These are phyloP conservation scores for Buphagus erythrorhynchus DNA, from an alignment of 2,797 vertebrate species.

Conservation along the genomic window DNA sequence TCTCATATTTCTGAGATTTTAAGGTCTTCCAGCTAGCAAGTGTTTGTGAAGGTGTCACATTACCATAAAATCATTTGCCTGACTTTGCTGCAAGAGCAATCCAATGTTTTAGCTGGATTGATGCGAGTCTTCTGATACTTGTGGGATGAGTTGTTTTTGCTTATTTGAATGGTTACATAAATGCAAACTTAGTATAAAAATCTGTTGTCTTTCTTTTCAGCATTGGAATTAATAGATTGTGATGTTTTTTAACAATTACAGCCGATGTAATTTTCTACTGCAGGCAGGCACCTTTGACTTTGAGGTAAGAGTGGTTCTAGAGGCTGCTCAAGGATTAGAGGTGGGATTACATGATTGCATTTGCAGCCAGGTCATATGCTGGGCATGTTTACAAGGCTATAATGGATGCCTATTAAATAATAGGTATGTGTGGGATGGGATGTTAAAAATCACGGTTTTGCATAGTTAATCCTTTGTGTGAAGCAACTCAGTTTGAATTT, in stretches of 20 bases:
- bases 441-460: not conserved
- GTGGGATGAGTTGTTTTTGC: not conserved
- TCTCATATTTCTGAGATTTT: not conserved
- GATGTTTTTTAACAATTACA: not conserved
- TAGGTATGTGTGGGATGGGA: not conserved
- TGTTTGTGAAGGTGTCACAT: not conserved
- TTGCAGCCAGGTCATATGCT: slow-evolving; percentile 3
- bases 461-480: not conserved
- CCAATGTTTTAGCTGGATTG: not conserved
- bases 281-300: not conserved
- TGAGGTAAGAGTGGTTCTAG: not conserved
- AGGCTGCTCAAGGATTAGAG: slow-evolving; percentile 40
- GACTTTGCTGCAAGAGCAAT: not conserved
- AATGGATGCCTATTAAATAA: not conserved
- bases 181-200: not conserved
- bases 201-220: not conserved
- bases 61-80: not conserved
- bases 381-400: slow-evolving; percentile 16
- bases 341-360: slow-evolving; percentile 9
- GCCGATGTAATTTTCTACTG: not conserved
- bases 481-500: not conserved
- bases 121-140: not conserved
- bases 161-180: not conserved
- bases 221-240: not conserved
- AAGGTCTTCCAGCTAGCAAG: not conserved